phyloP scores from a whole-genome alignment of 2,888 invertebrate genomes.

The Podabrus alpinus region DNA sequence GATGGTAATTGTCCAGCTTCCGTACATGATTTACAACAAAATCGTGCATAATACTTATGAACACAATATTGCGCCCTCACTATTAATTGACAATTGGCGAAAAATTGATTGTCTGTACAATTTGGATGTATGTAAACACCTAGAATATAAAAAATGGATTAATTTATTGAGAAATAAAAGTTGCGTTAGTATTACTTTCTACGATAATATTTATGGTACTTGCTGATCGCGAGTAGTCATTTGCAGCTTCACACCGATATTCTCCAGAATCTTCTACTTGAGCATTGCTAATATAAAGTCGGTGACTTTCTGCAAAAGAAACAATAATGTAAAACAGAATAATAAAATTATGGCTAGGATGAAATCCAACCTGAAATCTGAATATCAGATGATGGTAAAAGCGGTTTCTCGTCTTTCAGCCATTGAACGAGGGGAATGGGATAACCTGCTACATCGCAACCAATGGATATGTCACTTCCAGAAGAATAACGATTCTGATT shows the following conservation, averaged over 20 bases:
- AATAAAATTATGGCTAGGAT: background rate
- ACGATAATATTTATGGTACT: constrained; percentile 71
- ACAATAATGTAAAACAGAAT: background rate
- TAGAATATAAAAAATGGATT: constrained; percentile 48
- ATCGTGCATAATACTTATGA: constrained; percentile 89
- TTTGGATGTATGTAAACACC: constrained; percentile 75
- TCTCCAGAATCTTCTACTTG: constrained; percentile 73
- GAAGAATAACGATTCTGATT: constrained; percentile 63
- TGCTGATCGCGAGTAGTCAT: constrained; percentile 69
- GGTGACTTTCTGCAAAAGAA: constrained; percentile 63
- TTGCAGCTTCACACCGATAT: constrained; percentile 83
- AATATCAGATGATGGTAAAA: constrained; percentile 63
- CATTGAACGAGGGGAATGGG: constrained; percentile 78
- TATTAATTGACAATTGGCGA: constrained; percentile 88
- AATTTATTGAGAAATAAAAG: background rate
- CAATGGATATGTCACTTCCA: constrained; percentile 71
- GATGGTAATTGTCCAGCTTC: constrained; percentile 76
- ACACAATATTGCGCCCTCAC: constrained; percentile 81
- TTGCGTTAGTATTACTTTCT: constrained; percentile 64
- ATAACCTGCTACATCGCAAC: constrained; percentile 78
- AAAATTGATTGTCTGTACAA: constrained; percentile 85
- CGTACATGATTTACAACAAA: constrained; percentile 93
- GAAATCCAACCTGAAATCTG: constrained; percentile 65
- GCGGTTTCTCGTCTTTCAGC: constrained; percentile 73
- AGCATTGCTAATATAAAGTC: constrained; percentile 70